Base-by-base conservation (phyloP, 2,888 invertebrate genomes). In the Eristalis intricaria region DNA sequence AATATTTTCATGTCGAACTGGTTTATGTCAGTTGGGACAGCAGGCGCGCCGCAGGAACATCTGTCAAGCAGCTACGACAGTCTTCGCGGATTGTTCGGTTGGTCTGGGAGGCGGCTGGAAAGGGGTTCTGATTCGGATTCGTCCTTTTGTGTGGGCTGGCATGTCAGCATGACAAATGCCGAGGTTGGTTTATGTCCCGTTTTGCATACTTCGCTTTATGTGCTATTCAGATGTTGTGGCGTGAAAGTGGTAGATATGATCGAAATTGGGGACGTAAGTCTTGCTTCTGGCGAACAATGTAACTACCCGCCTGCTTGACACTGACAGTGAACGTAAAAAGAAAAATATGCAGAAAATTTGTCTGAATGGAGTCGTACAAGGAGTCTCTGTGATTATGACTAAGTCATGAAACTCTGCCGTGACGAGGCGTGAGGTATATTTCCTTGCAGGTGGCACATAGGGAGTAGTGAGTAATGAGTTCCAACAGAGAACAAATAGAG, bases 1-100 rank as follows among this genome's bases (percentile, higher is more conserved):
- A 40, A 61, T 66, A 61, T 68, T 65, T 66, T 40, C 66, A 58
- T 29, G 58, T 29, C 43, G 38, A 76, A 60, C 60, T 40, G 68
- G 61, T 61, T 61, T 23, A 68, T 50, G 60, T 50, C 32, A 40
- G 40, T 23, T 29, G n/a, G n/a, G 8, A n/a, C 50, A 32, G 38
- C 58, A 35, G 35, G 38, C 26, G 43, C n/a, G 22, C 23, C 26
- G 43, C n/a, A 38, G 26, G 40, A 64, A 73, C 73, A 73, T 64
- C 73, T 73, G 73, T n/a, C 35, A 19, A 50, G 50, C 19, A 50
- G 38, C 38, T 38, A 13, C 13, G 13, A 38, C 38, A 13, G 13
- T 13, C 38, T 38, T 38, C 13, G 38, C 38, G 38, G 35, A 35
- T 35, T 35, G 35, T 35, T 4, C 10, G 35, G 8, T 35, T 35